Evolutionary conservation across 2,797 vertebrate genomes (phyloP).

Genomic region (Acropternis orthonyx): DNA sequence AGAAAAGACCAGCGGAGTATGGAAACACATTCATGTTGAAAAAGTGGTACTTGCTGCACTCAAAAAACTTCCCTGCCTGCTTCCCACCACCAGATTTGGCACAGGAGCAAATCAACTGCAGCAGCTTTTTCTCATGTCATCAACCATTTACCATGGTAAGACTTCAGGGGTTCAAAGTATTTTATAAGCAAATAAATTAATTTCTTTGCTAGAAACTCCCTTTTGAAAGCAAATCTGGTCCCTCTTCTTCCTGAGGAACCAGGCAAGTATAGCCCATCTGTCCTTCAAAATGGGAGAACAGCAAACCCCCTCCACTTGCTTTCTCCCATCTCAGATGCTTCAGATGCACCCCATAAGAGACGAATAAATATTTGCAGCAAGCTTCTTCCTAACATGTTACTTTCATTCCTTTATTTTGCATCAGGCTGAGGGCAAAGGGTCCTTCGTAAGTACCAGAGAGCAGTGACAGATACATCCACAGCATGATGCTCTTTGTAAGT

Average conservation of each 20-base stretch:
- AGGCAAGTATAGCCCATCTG: fast-evolving
- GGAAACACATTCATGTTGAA: neutral
- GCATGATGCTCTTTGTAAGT: neutral
- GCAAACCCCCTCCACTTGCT: neutral
- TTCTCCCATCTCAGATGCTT: neutral
- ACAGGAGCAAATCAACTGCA: neutral
- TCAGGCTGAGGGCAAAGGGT: neutral
- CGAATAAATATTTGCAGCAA: neutral
- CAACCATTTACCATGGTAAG: neutral
- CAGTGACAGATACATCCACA: neutral
- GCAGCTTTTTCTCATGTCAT: neutral
- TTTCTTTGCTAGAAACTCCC: neutral
- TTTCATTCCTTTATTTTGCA: neutral
- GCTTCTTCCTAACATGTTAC: neutral
- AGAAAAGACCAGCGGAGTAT: neutral
- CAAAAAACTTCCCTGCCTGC: neutral
- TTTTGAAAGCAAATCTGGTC: neutral
- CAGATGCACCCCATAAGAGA: neutral
- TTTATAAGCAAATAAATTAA: neutral
- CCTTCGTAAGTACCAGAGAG: neutral
- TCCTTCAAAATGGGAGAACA: neutral
- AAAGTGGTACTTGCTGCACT: neutral
- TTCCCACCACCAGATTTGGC: neutral
- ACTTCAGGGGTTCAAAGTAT: neutral
- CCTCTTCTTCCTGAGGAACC: neutral